Percentiles rank a stretch among this genome's conserved stretches.
phyloP scores from a whole-genome alignment of 2,797 vertebrate genomes.

The Dendrocincla fuliginosa region DNA sequence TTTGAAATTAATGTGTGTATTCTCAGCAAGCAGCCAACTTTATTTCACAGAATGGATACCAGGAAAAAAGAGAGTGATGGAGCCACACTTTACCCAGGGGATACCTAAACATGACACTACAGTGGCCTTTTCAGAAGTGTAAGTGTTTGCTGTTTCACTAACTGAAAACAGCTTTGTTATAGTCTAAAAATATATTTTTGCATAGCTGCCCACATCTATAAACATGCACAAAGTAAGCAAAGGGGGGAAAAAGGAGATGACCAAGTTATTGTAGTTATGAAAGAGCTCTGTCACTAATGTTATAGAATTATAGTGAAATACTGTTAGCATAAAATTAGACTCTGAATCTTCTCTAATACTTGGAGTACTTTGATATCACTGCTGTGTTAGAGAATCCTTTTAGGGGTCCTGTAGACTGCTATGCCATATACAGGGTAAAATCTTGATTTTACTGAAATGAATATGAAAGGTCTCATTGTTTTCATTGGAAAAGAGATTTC shows the following conservation, averaged over 20 bases:
- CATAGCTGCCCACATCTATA: neutral
- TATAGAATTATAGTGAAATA: neutral
- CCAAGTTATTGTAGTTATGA: neutral
- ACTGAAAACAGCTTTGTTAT: slow-evolving; percentile 3
- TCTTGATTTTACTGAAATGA: neutral
- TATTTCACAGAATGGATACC: neutral
- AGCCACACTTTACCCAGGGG: neutral
- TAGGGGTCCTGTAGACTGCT: neutral
- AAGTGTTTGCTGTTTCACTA: neutral
- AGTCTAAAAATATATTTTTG: neutral
- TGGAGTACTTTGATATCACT: neutral
- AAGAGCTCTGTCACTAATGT: neutral
- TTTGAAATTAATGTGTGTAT: neutral
- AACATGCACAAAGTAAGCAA: slow-evolving; percentile 9
- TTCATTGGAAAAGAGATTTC: neutral
- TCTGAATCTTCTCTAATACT: neutral
- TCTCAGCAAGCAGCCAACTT: neutral
- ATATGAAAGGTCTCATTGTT: neutral
- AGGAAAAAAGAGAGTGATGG: neutral
- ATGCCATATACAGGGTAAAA: neutral
- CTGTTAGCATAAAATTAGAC: neutral
- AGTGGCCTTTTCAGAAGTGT: slow-evolving; percentile 5
- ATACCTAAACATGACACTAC: slow-evolving; percentile 20
- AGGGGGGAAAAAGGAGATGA: neutral
- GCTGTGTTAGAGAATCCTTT: neutral